Conservation (phyloP, 1,140 invertebrate genomes). For the Pseudomyrmex sp. region DNA sequence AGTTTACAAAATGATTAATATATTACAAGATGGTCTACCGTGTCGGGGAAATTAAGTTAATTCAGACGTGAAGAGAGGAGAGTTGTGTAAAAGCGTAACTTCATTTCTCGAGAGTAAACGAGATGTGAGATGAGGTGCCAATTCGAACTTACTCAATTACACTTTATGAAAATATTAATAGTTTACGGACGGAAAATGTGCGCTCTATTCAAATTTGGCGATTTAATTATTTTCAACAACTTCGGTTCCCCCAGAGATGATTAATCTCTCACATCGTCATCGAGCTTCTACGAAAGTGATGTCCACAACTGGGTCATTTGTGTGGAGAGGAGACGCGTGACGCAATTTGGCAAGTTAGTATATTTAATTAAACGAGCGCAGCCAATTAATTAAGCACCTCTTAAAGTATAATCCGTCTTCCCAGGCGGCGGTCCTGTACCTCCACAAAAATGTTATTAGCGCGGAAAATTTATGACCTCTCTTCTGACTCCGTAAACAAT, state of each 20-base stretch:
- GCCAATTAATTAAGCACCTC: constrained; percentile 71
- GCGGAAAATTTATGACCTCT: constrained; percentile 13
- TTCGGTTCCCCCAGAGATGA: constrained; percentile 21
- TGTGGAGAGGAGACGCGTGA: constrained; percentile 20
- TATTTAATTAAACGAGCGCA: constrained; percentile 70
- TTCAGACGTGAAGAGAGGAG: constrained; percentile 30
- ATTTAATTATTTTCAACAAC: constrained; percentile 62
- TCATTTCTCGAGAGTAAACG: constrained; percentile 2
- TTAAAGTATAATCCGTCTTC: constrained; percentile 71
- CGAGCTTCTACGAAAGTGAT: constrained; percentile 39
- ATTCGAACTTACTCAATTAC: constrained; percentile 4
- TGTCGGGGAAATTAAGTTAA: constrained; percentile 28
- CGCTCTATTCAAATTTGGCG: neutral
- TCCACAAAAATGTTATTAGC: constrained; percentile 40
- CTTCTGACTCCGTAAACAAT: constrained; percentile 26
- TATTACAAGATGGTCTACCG: neutral
- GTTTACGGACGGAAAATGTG: neutral
- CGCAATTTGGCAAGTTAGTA: constrained; percentile 53
- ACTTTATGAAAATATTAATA: constrained; percentile 2
- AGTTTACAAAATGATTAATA: constrained; percentile 41
- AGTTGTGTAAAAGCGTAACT: neutral
- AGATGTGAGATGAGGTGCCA: neutral
- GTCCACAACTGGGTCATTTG: constrained; percentile 69
- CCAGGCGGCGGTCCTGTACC: neutral
- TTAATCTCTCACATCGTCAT: constrained; percentile 56